Evolutionary conservation across 2,797 vertebrate species (phyloP).

Genomic region (Characodon lateralis): DNA sequence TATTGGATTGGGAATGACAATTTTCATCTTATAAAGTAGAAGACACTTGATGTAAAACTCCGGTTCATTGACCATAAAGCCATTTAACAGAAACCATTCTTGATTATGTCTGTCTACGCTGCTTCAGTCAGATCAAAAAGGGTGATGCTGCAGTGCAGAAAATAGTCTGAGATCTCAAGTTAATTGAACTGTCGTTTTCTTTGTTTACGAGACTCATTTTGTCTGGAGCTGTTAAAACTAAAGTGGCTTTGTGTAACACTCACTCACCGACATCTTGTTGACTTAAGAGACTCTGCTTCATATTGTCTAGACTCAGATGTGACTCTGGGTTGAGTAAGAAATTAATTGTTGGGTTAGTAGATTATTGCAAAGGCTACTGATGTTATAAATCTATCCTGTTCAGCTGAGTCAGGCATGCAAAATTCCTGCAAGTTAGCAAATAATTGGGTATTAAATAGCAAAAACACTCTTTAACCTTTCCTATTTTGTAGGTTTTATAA

Average conservation of each 20-base stretch:
- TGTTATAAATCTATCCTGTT: neutral
- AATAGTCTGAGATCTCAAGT: neutral
- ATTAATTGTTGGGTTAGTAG: neutral
- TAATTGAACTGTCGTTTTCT: neutral
- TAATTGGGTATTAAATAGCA: neutral
- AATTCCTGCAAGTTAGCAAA: neutral
- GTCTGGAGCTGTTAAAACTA: slow-evolving; percentile 4
- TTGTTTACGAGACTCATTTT: slow-evolving; percentile 12
- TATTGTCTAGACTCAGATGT: neutral
- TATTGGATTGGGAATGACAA: neutral
- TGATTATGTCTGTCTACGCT: neutral
- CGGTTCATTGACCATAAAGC: neutral
- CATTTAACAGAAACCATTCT: neutral
- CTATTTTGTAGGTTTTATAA: neutral
- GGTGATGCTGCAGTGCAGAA: slow-evolving; percentile 11
- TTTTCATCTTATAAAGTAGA: slow-evolving; percentile 1
- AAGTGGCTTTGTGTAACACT: neutral
- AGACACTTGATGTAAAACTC: neutral
- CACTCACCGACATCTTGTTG: neutral
- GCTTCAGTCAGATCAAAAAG: slow-evolving; percentile 2
- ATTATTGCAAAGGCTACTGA: neutral
- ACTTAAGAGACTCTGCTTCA: neutral
- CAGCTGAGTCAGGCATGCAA: neutral
- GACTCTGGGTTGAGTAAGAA: neutral
- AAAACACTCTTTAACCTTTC: neutral